Evolutionary conservation across 2,113 vertebrate species (phyloP).

Genomic region (Microcebus jonahi): DNA sequence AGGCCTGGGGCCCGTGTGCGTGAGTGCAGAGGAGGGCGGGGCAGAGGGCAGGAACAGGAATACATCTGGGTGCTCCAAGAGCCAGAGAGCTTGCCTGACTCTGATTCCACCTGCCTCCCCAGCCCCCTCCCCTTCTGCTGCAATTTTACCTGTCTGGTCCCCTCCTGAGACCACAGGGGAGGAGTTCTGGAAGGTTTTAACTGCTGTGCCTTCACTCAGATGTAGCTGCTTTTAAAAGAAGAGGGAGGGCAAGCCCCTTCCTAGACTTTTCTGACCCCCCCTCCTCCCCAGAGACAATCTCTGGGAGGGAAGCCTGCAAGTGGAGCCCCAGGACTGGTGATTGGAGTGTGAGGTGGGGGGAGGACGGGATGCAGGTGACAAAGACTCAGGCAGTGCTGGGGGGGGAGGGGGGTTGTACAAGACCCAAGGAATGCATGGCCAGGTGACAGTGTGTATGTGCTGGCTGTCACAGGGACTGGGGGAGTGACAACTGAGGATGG

Average conservation of each 20-base stretch:
- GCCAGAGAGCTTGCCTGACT: neutral
- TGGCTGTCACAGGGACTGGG: neutral
- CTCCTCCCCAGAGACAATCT: neutral
- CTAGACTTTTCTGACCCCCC: neutral
- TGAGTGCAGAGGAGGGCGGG: neutral
- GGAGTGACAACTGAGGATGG: neutral
- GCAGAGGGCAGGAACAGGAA: neutral
- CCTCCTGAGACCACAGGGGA: neutral
- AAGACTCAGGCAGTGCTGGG: neutral
- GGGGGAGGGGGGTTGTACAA: rapidly evolving
- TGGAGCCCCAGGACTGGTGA: neutral
- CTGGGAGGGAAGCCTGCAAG: neutral
- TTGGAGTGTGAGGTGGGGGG: neutral
- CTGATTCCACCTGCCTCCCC: neutral
- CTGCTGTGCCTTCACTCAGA: neutral
- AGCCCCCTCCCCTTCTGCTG: neutral
- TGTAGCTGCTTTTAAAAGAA: neutral
- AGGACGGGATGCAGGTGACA: neutral
- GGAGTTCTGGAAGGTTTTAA: neutral
- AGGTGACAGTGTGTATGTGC: neutral
- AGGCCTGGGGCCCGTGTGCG: rapidly evolving
- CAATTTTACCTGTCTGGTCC: neutral
- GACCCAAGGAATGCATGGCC: neutral
- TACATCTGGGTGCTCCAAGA: neutral
- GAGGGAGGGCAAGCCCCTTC: neutral